Base-by-base conservation (phyloP, 2,888 invertebrate species). In the Limnephilus auricula region DNA sequence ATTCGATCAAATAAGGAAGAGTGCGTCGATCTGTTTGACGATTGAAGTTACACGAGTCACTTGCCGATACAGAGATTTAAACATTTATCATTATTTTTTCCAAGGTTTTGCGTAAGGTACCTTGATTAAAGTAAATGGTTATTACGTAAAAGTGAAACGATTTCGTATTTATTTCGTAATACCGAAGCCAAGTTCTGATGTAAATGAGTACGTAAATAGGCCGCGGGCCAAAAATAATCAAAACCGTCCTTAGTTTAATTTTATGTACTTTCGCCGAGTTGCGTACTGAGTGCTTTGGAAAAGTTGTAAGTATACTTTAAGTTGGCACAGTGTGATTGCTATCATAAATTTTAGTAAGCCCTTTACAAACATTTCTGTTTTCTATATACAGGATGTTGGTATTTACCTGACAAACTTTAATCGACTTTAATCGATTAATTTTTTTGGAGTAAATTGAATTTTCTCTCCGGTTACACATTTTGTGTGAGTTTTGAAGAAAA, bases 301-400 rank as follows among this genome's bases (percentile, higher is more conserved):
- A 65, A 65, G 65, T 65, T 65, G n/a, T 65, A 65, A 65, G 65
- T 65, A 65, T 65, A n/a, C 65, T 65, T 65, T 65, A 65, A 65
- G 25, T 65, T 65, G 65, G 65, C 65, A 65, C 65, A 65, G 65
- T 65, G n/a, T 65, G 65, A 65, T 65, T 65, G 65, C 65, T 65
- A 65, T 65, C 6, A 65, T 65, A 9, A 65, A 65, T 65, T 25
- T 65, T n/a, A 65, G 65, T 65, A 65, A 65, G n/a, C 65, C 18
- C 25, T 65, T 65, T 2, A 25, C 25, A n/a, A 65, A 65, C 25
- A 65, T 65, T 65, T 65, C 25, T 25, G n/a, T 65, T 65, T 65
- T 65, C 65, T n/a, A 3, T 25, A 25, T 6, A 65, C 25, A 65
- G 4, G 65, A 5, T 45, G 45, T 45, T 15, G 45, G 12, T 1